Evolutionary conservation across 30 jellyfish, hydroid and myxozoan species (phyloP).

Genomic region (Chrysaora quinquecirrha): DNA sequence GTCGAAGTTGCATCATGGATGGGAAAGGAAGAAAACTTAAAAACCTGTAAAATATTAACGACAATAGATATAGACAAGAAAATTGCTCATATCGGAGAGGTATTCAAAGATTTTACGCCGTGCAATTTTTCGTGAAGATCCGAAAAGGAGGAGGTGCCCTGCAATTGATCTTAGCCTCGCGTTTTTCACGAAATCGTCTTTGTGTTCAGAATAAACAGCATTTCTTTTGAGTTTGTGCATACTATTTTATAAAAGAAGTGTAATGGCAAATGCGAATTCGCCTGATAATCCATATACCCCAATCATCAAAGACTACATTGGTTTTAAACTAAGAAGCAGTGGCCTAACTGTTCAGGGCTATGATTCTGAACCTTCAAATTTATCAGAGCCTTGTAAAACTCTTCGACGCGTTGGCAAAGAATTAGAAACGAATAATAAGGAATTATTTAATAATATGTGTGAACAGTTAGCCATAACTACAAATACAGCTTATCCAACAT

Average conservation of each 20-base stretch:
- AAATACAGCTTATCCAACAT: conserved; percentile 87
- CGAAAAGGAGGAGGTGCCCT: not conserved
- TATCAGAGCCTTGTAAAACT: conserved; percentile 70
- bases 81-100: not conserved
- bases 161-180: not conserved
- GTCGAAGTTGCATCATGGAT: not conserved
- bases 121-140: not conserved
- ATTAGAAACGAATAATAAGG: conserved; percentile 70
- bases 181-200: not conserved
- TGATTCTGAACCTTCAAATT: conserved; percentile 62
- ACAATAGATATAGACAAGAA: too few species aligned
- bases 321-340: conserved; percentile 67
- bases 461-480: conserved; percentile 78
- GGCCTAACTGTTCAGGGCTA: conserved; percentile 74
- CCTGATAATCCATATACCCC: conserved; percentile 67
- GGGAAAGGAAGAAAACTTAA: not conserved
- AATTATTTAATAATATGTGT: conserved; percentile 81
- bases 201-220: not conserved
- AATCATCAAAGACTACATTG: conserved; percentile 74
- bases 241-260: not conserved
- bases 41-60: not conserved
- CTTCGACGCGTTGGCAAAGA: conserved; percentile 91
- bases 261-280: conserved; percentile 85
- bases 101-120: not conserved
- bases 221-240: too few species aligned